Percentiles rank a stretch among this genome's conserved stretches.
Conservation (phyloP, 2,797 vertebrate species). For the Anableps anableps region DNA sequence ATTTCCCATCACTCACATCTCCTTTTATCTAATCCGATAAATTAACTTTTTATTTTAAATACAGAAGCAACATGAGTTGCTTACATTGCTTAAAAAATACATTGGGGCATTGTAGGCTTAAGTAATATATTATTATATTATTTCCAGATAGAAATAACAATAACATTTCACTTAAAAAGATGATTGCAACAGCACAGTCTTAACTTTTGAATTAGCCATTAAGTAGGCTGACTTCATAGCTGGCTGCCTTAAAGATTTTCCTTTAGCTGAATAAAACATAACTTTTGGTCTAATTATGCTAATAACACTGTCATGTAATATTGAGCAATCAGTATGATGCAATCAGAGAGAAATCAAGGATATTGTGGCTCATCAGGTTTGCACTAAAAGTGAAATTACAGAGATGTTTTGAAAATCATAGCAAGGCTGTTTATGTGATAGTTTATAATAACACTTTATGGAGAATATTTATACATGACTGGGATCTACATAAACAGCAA, state of each 20-base stretch:
- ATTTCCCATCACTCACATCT: neutral
- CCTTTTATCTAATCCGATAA: no score
- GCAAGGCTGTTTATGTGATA: constrained; percentile 1
- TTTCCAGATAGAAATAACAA: neutral
- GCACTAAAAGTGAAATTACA: constrained; percentile 27
- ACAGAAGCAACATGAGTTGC: neutral
- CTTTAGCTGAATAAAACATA: constrained; percentile 30
- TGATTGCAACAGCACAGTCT: neutral
- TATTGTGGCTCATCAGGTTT: constrained; percentile 36
- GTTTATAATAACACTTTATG: neutral
- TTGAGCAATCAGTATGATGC: constrained; percentile 53
- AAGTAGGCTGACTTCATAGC: neutral
- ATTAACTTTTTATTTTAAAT: no score
- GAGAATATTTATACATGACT: neutral
- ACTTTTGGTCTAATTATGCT: constrained; percentile 23
- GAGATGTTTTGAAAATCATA: constrained; percentile 3
- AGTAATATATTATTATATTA: neutral
- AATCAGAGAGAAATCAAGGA: constrained; percentile 57
- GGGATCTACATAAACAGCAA: neutral
- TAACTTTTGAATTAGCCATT: neutral
- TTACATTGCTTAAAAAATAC: neutral
- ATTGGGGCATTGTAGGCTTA: neutral
- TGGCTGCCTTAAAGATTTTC: constrained; percentile 9
- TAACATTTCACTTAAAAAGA: neutral
- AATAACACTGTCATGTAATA: constrained; percentile 28